Evolutionary conservation across 1,140 invertebrate genomes (phyloP).

Genomic region (Pseudoatta argentina): DNA sequence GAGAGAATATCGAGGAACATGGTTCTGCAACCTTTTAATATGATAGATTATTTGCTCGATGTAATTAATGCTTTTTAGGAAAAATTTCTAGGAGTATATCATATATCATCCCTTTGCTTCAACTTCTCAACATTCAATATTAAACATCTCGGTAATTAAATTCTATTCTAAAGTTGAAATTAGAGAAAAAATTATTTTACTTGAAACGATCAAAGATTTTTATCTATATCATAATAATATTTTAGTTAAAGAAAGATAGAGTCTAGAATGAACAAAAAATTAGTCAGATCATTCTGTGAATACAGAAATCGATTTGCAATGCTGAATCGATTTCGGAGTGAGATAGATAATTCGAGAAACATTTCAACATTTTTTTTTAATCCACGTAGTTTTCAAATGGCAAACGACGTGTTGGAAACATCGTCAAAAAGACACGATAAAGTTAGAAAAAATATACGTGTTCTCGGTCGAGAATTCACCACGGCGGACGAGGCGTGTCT

Average conservation of each 20-base stretch:
- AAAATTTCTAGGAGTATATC: neutral
- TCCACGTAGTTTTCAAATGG: neutral
- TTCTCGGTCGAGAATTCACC: slow-evolving; percentile 24
- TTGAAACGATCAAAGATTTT: neutral
- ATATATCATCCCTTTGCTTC: neutral
- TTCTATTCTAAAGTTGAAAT: neutral
- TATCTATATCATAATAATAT: neutral
- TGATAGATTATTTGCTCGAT: slow-evolving; percentile 2
- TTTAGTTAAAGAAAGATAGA: neutral
- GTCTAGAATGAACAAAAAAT: neutral
- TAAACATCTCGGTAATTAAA: neutral
- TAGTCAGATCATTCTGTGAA: neutral
- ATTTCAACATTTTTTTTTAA: neutral
- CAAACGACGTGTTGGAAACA: neutral
- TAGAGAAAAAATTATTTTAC: neutral
- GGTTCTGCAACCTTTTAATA: neutral
- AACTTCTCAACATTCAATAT: neutral
- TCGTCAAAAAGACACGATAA: neutral
- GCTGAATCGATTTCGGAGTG: neutral
- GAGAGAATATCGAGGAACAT: neutral
- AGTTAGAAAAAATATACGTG: slow-evolving; percentile 8
- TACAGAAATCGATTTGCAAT: neutral
- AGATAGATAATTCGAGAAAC: neutral
- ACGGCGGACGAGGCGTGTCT: slow-evolving; percentile 18
- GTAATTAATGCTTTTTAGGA: neutral